Evolutionary conservation across 2,797 vertebrate species (phyloP), one percentile per base, ranked within the genome.

Genomic region (Australoheros facetus): DNA sequence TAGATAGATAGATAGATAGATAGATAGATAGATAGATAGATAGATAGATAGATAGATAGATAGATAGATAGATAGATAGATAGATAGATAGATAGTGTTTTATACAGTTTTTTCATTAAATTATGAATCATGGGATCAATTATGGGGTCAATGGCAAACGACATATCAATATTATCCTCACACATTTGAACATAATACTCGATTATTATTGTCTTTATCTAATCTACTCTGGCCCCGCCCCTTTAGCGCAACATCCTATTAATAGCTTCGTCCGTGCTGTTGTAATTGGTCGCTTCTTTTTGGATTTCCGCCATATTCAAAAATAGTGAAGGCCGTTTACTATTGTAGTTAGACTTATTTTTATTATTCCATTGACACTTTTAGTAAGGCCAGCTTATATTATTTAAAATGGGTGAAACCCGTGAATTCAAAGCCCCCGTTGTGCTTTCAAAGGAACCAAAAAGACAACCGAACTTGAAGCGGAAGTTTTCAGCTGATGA

Each of bases 301-400:
- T 72, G 64, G 82, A 85, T 69, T 90, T 95, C 93, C 94, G 93
- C 91, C 93, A 92, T 93, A 89, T 95, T 95, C 93, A 94, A 95
- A 94, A 74, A 62, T 37, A 74, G 62, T 79, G 59, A 32, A 21
- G 17, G 62, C 73, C 21, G 2, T 45, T 71, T 66, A n/a, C 13
- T 16, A 3, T 71, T 60, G 39, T 56, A 16, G 30, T 37, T 9
- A 54, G 28, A 59, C 39, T 7, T 72, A 5, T 59, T 75, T 42
- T 70, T 71, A 10, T 86, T 81, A 2, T 78, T 45, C 5, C 1
- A 5, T 39, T 28, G 66, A 11, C 23, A 11, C 7, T 17, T 39
- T 85, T 23, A 64, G 0, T 7, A 9, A 11, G 26, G 11, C 7
- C 0, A 9, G 2, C 16, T 0, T 7, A 0, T 37, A 14, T 10